Conservation (phyloP, 2,888 invertebrate genomes). For the Schrankia costaestrigalis region DNA sequence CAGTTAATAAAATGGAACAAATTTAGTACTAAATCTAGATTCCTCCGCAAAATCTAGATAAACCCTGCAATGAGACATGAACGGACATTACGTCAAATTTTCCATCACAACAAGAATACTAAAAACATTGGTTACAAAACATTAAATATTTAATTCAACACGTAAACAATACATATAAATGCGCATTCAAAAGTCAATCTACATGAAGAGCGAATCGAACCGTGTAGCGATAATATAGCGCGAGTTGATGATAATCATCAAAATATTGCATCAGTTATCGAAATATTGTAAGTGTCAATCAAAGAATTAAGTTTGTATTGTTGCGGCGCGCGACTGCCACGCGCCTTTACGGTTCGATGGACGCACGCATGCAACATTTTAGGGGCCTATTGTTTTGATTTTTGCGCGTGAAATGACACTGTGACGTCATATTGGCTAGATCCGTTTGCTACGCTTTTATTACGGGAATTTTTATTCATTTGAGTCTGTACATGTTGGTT, state of each 20-base stretch:
- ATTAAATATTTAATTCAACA: no score
- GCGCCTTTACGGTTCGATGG: slow-evolving; percentile 43
- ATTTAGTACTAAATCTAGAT: no score
- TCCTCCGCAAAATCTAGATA: no score
- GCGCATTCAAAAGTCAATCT: slow-evolving; percentile 40
- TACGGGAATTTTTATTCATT: no score
- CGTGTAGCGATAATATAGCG: slow-evolving; percentile 60
- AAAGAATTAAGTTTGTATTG: slow-evolving; percentile 78
- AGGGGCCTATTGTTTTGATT: slow-evolving; percentile 68
- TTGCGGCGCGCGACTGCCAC: slow-evolving; percentile 58
- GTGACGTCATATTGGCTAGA: slow-evolving; percentile 42
- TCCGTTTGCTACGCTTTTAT: slow-evolving; percentile 11
- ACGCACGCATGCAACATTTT: slow-evolving; percentile 62
- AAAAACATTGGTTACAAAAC: no score
- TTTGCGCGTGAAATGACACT: slow-evolving; percentile 53
- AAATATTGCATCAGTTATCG: slow-evolving; percentile 81
- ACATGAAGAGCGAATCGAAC: slow-evolving; percentile 47
- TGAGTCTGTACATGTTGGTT: no score
- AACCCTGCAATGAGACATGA: no score
- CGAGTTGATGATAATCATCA: slow-evolving; percentile 72
- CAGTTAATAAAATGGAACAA: no score
- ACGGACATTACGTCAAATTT: no score
- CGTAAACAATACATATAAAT: slow-evolving; percentile 30
- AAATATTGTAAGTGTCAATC: slow-evolving; percentile 82
- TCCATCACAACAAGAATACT: no score